Base-by-base conservation (phyloP, 2,888 invertebrate genomes). In the Pegoplata infirma region DNA sequence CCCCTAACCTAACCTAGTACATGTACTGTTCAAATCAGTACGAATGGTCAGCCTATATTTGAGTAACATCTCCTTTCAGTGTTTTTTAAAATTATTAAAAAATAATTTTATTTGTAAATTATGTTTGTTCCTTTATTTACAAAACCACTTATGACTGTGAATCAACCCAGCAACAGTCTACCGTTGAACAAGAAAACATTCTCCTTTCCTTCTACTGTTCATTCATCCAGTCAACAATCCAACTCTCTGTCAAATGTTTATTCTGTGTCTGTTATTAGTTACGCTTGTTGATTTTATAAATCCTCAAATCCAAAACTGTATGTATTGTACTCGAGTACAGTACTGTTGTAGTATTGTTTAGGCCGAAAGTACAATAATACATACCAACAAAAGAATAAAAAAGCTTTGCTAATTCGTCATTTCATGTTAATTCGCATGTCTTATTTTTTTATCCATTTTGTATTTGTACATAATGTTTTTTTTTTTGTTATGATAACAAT, bases 231-330 rank as follows among this genome's bases (percentile, higher is more conserved):
- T 25, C 49, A 23, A 47, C 63, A 36, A 36, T 63, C 61, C 47
- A 72, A 40, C 58, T 49, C 51, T 59, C 21, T 49, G n/a, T 12
- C n/a, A 23, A 23, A 16, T 46, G 6, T 2, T 55, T 55, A 5
- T 55, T 49, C 6, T 77, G 46, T 49, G 58, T 59, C 51, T 73
- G 56, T 63, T 68, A 63, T 74, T 69, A 74, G 59, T 78, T 58
- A 74, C 74, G 74, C 73, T 78, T 69, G 63, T 74, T 78, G 77
- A 78, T 78, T 73, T 64, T 36, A 25, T 59, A 63, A 77, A 73
- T 56, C 23, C 56, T 49, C 56, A 21, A n/a, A 17, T 53, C 28
- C 12, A 51, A 12, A 36, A 36, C 44, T 46, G 3, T 36, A 17
- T 67, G 32, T 32, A 2, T 46, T 32, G 21, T 28, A n/a, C n/a